Conservation (phyloP, 2,113 vertebrate species). For the Puma concolor region DNA sequence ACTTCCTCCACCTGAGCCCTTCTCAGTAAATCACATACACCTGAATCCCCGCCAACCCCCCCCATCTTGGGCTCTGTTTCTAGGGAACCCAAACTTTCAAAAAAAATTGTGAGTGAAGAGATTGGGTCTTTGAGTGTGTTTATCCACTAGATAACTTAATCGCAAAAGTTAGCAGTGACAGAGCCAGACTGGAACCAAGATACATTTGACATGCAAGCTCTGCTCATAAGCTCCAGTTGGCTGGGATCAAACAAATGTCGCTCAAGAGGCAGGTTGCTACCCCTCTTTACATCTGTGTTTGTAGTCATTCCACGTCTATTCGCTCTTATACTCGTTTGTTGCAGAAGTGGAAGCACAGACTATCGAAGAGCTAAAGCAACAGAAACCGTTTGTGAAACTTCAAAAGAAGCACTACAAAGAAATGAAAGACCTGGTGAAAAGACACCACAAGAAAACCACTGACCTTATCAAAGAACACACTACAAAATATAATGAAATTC, state of each 20-base stretch:
- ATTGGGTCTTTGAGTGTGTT: too few relatives aligned
- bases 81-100: not conserved
- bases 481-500: conserved; percentile 92
- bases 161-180: not conserved
- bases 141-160: too few relatives aligned
- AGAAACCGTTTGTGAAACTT: conserved; percentile 95
- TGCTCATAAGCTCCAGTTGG: not conserved
- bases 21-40: not conserved
- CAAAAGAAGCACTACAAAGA: conserved; percentile 99
- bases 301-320: not conserved
- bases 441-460: conserved; percentile 96
- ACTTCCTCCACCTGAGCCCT: too few relatives aligned
- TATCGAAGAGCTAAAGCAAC: conserved; percentile 96
- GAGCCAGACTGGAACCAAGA: not conserved
- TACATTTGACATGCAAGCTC: not conserved
- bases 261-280: not conserved
- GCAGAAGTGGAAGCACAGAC: conserved; percentile 96
- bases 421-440: conserved; percentile 97
- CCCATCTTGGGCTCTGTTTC: not conserved
- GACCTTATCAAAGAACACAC: conserved; percentile 98
- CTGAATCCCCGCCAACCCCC: not conserved
- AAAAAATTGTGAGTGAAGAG: not conserved
- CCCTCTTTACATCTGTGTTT: too few relatives aligned
- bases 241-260: not conserved
- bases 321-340: conserved; percentile 53